Base-by-base conservation (phyloP, 1,140 invertebrate genomes). In the Eulimnadia texana region DNA sequence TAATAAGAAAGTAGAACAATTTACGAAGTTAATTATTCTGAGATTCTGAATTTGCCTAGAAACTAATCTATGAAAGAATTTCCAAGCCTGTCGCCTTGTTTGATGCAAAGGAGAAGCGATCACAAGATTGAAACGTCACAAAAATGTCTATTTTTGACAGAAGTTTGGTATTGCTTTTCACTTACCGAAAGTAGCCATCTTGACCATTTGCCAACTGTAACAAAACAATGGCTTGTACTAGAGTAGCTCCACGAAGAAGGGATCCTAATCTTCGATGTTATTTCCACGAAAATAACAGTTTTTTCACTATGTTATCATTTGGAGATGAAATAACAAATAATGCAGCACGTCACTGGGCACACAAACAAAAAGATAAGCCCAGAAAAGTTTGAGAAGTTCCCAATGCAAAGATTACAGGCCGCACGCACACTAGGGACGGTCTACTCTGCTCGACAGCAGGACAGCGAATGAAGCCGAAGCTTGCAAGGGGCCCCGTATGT, bases 111-210 rank as follows among this genome's bases (percentile, higher is more conserved):
- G n/a, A n/a, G n/a, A n/a, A n/a, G n/a, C n/a, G n/a, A n/a, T n/a
- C n/a, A n/a, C n/a, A n/a, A n/a, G n/a, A n/a, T n/a, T n/a, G n/a
- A n/a, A n/a, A n/a, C n/a, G n/a, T n/a, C n/a, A n/a, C n/a, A n/a
- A n/a, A n/a, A n/a, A n/a, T n/a, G n/a, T n/a, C n/a, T n/a, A n/a
- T n/a, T n/a, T n/a, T n/a, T n/a, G n/a, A n/a, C n/a, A n/a, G n/a
- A n/a, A n/a, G n/a, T n/a, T 58, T 58, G 20, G 10, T 6, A 20
- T 10, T 10, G 6, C 16, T 16, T 33, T 13, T 20, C 19, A 11
- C 24, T 57, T 58, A 58, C 55, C 55, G 28, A 58, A 33, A 58
- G 55, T 33, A 11, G 23, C 27, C 16, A 42, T 25, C 55, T 27
- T 9, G 27, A 58, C 42, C 13, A 11, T 58, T 29, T 2, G 28